Evolutionary conservation across 2,113 vertebrate species (phyloP), one percentile per base, ranked within the genome.

Genomic region (Notechis scutatus): DNA sequence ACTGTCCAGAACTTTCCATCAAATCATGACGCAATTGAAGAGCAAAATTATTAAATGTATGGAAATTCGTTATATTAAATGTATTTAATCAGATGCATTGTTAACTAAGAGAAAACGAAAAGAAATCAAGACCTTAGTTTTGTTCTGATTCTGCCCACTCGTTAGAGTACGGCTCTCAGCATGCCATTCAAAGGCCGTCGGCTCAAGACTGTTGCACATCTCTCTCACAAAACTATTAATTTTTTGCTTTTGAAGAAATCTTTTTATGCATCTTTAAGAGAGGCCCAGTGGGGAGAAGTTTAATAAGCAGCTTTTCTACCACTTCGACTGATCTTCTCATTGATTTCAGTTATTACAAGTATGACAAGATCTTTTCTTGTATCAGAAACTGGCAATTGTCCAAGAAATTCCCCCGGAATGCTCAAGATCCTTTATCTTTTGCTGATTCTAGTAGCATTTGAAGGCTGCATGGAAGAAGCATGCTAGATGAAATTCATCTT

Each of bases 261-360:
- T 91, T 39, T 69, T 34, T 12, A 23, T 91, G 50, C 74, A 81
- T 81, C 50, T 52, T 81, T 91, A 61, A 61, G 26, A 91, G n/a
- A 23, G 26, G 50, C n/a, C n/a, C n/a, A 34, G n/a, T 50, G 23
- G 64, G 64, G 5, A 91, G 64, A 81, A 12, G 47, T 91, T 55
- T 81, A 52, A 91, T 64, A 91, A 81, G 64, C 47, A 69, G 64
- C 64, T 91, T 91, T 81, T 81, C 90, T 91, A 34, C 64, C 90
- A 55, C 47, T 69, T 81, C 23, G 54, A 18, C 50, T 85, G 90
- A 91, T 85, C 20, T 56, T 85, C 50, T 85, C n/a, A 56, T 23
- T 91, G 69, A 56, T 85, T 85, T 56, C 64, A 85, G 50, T 56
- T 85, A 85, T 85, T 54, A 91, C 20, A 91, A 34, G 64, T 55